phyloP scores from a whole-genome alignment of 2,888 invertebrate genomes.

The Leptogaster cylindrica region DNA sequence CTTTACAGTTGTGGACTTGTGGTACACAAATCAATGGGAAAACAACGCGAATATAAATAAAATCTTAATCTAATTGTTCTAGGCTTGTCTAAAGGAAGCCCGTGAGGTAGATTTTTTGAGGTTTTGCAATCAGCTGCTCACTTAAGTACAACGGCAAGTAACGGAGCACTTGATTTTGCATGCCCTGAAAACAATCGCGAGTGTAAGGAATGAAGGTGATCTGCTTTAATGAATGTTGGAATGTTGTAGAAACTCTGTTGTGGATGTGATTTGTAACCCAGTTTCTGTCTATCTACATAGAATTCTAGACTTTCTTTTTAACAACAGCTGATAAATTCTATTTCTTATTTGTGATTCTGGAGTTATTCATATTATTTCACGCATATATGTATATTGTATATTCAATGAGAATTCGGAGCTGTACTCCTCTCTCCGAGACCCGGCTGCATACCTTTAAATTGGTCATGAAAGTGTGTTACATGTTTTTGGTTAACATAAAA shows the following conservation, averaged over 20 bases:
- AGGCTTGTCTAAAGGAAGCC: constrained; percentile 15
- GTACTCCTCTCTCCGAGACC: too few relatives aligned
- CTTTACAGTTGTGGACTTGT: too few relatives aligned
- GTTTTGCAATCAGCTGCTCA: constrained; percentile 22
- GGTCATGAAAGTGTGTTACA: constrained; percentile 11
- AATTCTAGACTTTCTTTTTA: not conserved
- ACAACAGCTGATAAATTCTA: constrained; percentile 23
- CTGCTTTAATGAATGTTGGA: too few relatives aligned
- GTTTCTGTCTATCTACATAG: not conserved
- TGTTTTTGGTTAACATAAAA: constrained; percentile 25
- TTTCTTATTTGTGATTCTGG: not conserved
- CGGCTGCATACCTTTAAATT: not conserved
- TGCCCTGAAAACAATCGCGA: too few relatives aligned
- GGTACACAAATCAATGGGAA: constrained; percentile 31
- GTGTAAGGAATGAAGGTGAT: not conserved
- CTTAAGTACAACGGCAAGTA: constrained; percentile 16
- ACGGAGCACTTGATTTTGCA: not conserved
- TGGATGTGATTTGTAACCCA: not conserved
- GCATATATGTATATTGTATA: too few relatives aligned
- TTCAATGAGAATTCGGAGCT: too few relatives aligned
- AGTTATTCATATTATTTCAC: not conserved
- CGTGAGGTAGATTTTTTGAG: constrained; percentile 18
- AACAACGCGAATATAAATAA: constrained; percentile 35
- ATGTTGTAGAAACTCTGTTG: too few relatives aligned
- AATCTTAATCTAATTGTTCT: constrained; percentile 24